These are phyloP conservation scores for Thunnus maccoyii DNA, from an alignment of 2,113 vertebrate species.

Conservation along the genomic window DNA sequence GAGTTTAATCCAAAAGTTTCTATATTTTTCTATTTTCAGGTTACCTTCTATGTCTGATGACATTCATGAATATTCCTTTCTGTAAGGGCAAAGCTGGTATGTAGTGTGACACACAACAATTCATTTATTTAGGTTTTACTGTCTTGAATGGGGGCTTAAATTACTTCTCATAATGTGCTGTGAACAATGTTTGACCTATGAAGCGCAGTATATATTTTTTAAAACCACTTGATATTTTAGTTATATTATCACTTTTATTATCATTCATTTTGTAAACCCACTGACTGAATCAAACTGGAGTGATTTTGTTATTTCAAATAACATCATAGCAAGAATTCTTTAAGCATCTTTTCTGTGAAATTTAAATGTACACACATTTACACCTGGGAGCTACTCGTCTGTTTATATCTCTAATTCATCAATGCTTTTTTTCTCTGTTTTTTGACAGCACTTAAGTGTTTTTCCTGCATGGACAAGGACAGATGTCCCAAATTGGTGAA, in stretches of 20 bases:
- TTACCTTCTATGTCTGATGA: not conserved
- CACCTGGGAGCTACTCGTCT: not conserved
- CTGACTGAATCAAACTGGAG: not conserved
- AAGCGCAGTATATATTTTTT: not conserved
- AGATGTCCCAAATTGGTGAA: not conserved
- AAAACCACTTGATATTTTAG: not conserved
- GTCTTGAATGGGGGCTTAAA: not conserved
- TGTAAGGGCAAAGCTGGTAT: not conserved
- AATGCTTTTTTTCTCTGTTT: not conserved
- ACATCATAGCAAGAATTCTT: too few relatives aligned
- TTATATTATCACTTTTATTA: too few relatives aligned
- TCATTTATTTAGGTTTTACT: not conserved
- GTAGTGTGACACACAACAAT: not conserved
- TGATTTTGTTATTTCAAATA: too few relatives aligned
- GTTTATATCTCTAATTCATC: not conserved
- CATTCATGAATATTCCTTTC: fast-evolving
- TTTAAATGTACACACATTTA: not conserved
- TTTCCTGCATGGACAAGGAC: conserved; percentile 24
- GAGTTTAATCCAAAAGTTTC: not conserved
- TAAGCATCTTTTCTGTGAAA: not conserved
- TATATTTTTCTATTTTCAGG: conserved; percentile 19
- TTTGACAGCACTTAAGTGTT: not conserved
- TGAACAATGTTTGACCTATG: not conserved
- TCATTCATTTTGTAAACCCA: not conserved
- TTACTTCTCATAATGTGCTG: not conserved